A percentile compares a stretch with the other conserved stretches of the same genome.
Evolutionary conservation across 2,113 vertebrate genomes (phyloP).

Genomic region (Panthera tigris): DNA sequence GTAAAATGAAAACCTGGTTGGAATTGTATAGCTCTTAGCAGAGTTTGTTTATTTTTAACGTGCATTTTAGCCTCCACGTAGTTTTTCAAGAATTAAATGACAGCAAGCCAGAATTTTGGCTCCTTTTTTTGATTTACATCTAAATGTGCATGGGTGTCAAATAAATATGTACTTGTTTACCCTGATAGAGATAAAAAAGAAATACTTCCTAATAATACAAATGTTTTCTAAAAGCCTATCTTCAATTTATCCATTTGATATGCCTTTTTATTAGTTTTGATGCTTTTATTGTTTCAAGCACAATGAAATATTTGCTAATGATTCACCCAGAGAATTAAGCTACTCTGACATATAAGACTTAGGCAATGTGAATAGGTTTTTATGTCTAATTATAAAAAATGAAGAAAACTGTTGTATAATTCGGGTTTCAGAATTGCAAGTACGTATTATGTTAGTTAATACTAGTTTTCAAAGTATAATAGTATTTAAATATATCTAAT

Average conservation of each 20-base stretch:
- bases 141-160: neutral
- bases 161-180: neutral
- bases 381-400: neutral
- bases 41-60: constrained; percentile 25
- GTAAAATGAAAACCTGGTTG: constrained; percentile 34
- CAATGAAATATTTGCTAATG: neutral
- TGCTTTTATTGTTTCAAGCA: constrained; percentile 54
- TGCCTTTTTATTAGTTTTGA: constrained; percentile 51
- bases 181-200: neutral
- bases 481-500: constrained; percentile 69
- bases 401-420: neutral
- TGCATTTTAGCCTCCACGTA: constrained; percentile 57
- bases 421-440: constrained; percentile 30
- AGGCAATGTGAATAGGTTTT: neutral
- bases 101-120: constrained; percentile 28
- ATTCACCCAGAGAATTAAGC: neutral
- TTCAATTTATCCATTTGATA: constrained; percentile 28
- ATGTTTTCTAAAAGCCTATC: constrained; percentile 31
- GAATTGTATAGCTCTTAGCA: constrained; percentile 58
- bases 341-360: neutral
- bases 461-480: constrained; percentile 63
- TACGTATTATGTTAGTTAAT: neutral
- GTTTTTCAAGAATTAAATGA: constrained; percentile 34
- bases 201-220: constrained; percentile 36
- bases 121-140: constrained; percentile 43